These are phyloP conservation scores for Corvus moneduloides DNA, from an alignment of 2,113 vertebrate genomes.

Conservation along the genomic window DNA sequence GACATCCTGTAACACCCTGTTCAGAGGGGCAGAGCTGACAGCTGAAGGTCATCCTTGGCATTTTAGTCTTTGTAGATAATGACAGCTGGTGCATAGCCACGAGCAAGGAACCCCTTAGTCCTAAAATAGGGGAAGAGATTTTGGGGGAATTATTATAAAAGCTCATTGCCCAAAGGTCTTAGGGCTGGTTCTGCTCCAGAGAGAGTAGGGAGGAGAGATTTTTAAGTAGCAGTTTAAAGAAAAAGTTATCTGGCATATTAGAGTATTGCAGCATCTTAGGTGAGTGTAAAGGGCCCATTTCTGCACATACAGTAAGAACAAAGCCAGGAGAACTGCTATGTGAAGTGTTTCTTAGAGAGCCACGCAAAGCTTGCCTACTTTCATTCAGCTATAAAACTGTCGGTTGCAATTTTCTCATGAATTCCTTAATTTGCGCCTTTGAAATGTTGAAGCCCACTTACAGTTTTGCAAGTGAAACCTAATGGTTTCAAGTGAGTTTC, in stretches of 20 bases:
- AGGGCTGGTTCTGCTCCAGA: background rate
- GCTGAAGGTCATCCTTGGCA: slow-evolving; percentile 8
- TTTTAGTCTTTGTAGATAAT: background rate
- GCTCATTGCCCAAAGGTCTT: background rate
- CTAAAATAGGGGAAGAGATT: background rate
- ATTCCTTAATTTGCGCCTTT: slow-evolving; percentile 14
- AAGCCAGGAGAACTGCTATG: background rate
- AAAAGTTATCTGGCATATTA: background rate
- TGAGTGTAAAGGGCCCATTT: background rate
- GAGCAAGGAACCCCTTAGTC: background rate
- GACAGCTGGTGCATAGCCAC: background rate
- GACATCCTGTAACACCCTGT: slow-evolving; percentile 43
- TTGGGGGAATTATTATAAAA: background rate
- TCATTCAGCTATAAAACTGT: background rate
- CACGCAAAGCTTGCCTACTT: background rate
- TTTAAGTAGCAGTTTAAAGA: background rate
- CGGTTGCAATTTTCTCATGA: background rate
- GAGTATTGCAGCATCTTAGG: background rate
- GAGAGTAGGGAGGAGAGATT: background rate
- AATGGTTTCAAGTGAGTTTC: background rate
- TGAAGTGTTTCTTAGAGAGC: background rate
- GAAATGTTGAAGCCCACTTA: background rate
- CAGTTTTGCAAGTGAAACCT: background rate
- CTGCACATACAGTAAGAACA: background rate
- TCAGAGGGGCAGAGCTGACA: slow-evolving; percentile 14